A percentile compares a stretch with the other conserved stretches of the same genome.
These are phyloP conservation scores for Philypnodon macrostomus DNA, from an alignment of 2,797 vertebrate genomes.

Conservation along the genomic window DNA sequence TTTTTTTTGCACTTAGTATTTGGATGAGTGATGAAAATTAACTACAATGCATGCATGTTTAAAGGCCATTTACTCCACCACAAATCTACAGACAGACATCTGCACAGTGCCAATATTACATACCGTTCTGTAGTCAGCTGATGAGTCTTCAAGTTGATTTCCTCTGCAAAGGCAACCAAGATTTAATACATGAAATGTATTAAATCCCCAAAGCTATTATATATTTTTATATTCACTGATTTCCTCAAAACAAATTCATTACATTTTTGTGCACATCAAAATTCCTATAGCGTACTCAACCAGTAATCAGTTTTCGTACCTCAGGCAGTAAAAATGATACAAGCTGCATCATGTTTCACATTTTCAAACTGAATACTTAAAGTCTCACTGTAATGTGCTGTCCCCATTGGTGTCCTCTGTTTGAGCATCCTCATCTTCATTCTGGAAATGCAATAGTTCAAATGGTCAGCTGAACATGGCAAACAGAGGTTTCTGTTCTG, in stretches of 20 bases:
- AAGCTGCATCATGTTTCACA: constrained; percentile 8
- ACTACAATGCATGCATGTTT: too few species aligned
- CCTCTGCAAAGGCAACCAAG: constrained; percentile 51
- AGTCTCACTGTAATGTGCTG: constrained; percentile 50
- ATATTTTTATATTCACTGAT: background rate
- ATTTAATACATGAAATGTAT: constrained; percentile 1
- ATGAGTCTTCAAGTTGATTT: constrained; percentile 40
- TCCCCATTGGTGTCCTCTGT: constrained; percentile 41
- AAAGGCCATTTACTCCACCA: too few species aligned
- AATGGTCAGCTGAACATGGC: background rate
- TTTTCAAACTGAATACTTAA: background rate
- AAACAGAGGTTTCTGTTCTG: too few species aligned
- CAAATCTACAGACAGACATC: too few species aligned
- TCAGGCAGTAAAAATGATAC: background rate
- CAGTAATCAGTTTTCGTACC: constrained; percentile 3
- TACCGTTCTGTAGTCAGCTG: constrained; percentile 71
- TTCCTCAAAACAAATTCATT: background rate
- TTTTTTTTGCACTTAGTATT: too few species aligned
- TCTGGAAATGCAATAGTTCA: constrained; percentile 48
- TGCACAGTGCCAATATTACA: constrained; percentile 3
- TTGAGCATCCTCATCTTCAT: constrained; percentile 54
- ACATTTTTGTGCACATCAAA: background rate
- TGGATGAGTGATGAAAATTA: too few species aligned
- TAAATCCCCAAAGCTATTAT: background rate
- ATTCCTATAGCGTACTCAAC: background rate